Base-by-base conservation (phyloP, 2,113 vertebrate species). In the Potamarius usumacintae region DNA sequence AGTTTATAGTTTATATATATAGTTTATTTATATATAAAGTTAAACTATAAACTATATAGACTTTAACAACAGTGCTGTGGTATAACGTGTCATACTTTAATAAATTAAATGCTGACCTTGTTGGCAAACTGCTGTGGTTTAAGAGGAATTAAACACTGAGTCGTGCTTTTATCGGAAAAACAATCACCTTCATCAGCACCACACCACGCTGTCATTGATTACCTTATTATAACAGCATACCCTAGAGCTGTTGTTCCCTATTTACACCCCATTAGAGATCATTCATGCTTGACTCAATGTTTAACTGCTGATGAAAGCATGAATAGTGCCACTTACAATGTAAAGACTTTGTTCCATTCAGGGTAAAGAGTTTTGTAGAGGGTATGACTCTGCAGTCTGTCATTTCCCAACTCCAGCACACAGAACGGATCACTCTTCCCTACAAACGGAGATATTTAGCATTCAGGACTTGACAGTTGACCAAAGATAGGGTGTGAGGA, bases 341-440 rank as follows among this genome's bases (percentile, higher is more conserved):
- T 98, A 86, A 99, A 99, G 90, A 97, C 98, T 95, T 97, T 96
- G 91, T 98, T 98, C 98, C 98, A 99, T 89, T 97, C 97, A 0
- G 98, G 98, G 85, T 98, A 90, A 87, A 99, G 97, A 90, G 92
- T 99, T 94, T 99, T 99, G 91, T 99, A 99, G 90, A 99, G 86
- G 0, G 97, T 99, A 79, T 98, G 97, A 0, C 97, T 98, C 93
- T 97, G 97, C 77, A 99, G 96, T 25, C 97, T 92, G 95, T 98
- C 96, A 0, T 98, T 99, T 34, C 97, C 97, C 90, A 99, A 89
- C 85, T 98, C 96, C 93, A 99, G 30, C 55, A 99, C 95, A 89
- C 98, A 99, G 93, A 99, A 99, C 20, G 98, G 98, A 91, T 99
- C 98, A 0, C 97, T 99, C 94, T 99, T 99, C 9, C 98, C 98